phyloP scores from a whole-genome alignment of 1,140 invertebrate genomes.

The Anagrus nilaparvatae region DNA sequence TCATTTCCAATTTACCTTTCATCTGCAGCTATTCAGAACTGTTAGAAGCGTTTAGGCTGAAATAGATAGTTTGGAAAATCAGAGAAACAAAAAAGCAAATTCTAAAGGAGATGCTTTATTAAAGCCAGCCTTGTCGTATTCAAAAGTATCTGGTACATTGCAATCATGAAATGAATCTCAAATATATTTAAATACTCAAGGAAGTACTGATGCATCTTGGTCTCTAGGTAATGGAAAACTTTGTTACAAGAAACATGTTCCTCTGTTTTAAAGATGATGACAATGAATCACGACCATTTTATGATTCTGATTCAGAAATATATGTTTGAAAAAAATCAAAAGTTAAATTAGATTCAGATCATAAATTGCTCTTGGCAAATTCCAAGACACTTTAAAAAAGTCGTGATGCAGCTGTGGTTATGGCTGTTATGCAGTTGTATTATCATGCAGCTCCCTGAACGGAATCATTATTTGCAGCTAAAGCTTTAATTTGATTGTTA shows the following conservation, averaged over 20 bases:
- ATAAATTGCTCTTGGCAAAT: slow-evolving; percentile 78
- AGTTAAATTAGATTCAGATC: slow-evolving; percentile 76
- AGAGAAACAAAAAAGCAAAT: slow-evolving; percentile 94
- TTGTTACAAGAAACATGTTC: slow-evolving; percentile 11
- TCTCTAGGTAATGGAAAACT: slow-evolving; percentile 90
- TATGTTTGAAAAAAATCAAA: slow-evolving; percentile 35
- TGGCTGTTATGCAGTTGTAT: slow-evolving; percentile 91
- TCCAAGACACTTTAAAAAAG: slow-evolving; percentile 90
- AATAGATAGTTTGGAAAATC: too few relatives aligned
- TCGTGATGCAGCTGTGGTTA: slow-evolving; percentile 89
- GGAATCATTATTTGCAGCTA: slow-evolving; percentile 78
- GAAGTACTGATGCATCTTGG: slow-evolving; percentile 96
- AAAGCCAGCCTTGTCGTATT: too few relatives aligned
- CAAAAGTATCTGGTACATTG: too few relatives aligned
- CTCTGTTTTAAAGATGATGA: slow-evolving; percentile 39
- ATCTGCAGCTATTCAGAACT: too few relatives aligned
- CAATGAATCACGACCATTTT: slow-evolving; percentile 54
- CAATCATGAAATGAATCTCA: slow-evolving; percentile 93
- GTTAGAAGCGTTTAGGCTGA: too few relatives aligned
- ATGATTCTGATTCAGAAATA: slow-evolving; percentile 53
- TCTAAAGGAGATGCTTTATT: slow-evolving; percentile 94
- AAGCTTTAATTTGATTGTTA: slow-evolving; percentile 83
- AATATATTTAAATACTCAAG: slow-evolving; percentile 99
- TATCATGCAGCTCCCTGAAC: slow-evolving; percentile 85
- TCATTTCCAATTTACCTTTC: slow-evolving; percentile 70